Percentiles rank a stretch among this genome's conserved stretches.
phyloP scores from a whole-genome alignment of 2,888 invertebrate genomes.

The Cybosia mesomella region DNA sequence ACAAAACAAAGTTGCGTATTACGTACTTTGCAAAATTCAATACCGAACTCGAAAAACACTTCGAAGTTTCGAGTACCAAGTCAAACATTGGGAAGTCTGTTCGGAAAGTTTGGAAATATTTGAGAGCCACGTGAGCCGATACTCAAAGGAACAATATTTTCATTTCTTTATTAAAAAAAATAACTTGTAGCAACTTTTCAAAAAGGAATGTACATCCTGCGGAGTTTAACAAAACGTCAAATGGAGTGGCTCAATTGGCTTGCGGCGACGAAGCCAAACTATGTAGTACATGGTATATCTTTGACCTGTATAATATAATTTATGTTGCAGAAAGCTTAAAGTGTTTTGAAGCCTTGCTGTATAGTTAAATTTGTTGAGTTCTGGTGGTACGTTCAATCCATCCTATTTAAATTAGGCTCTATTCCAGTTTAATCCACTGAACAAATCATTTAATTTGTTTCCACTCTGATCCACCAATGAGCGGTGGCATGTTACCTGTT shows the following conservation, averaged over 20 bases:
- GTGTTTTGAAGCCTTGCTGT: no score
- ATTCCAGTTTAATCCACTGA: no score
- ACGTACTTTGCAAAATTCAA: not conserved
- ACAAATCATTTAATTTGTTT: no score
- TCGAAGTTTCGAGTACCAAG: conserved; percentile 1
- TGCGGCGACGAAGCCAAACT: no score
- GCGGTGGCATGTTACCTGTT: no score
- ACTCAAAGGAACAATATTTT: not conserved
- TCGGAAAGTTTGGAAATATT: conserved; percentile 9
- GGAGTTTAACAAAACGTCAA: not conserved
- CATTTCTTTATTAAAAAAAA: conserved; percentile 7
- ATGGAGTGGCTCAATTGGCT: not conserved
- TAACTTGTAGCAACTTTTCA: not conserved
- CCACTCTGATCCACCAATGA: no score
- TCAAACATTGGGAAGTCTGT: conserved; percentile 3
- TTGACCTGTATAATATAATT: no score
- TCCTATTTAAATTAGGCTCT: no score
- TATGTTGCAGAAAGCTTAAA: no score
- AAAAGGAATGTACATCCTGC: not conserved
- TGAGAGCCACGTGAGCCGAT: not conserved
- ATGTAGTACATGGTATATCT: no score
- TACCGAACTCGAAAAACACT: not conserved
- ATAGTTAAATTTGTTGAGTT: no score
- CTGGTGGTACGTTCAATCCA: no score
- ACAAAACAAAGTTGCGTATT: not conserved